Percentiles rank a stretch among this genome's conserved stretches.
Evolutionary conservation across 2,797 vertebrate genomes (phyloP).

Genomic region (Masticophis lateralis): DNA sequence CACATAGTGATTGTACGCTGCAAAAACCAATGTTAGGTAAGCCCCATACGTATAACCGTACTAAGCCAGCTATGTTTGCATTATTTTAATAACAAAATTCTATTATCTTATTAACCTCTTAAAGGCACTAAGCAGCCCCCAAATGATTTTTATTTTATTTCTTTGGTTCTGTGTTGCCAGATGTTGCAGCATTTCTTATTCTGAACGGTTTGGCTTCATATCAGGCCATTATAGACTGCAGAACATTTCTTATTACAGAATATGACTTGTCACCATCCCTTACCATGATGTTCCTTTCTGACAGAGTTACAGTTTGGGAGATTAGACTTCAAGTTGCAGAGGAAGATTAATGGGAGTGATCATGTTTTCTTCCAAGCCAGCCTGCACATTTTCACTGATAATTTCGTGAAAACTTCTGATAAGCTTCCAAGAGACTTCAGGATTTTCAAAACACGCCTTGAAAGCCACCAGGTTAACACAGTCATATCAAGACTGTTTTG

Average conservation of each 20-base stretch:
- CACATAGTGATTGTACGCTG: neutral
- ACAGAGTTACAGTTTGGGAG: neutral
- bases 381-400: neutral
- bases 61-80: neutral
- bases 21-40: neutral
- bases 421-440: neutral
- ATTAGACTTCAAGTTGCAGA: neutral
- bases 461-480: neutral
- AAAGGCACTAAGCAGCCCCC: neutral
- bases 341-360: neutral
- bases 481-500: neutral
- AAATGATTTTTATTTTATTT: neutral
- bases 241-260: neutral
- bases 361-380: neutral
- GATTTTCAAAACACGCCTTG: neutral
- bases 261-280: neutral
- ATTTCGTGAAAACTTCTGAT: neutral
- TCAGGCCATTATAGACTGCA: neutral
- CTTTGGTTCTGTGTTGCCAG: neutral
- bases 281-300: neutral
- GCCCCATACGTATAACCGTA: neutral
- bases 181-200: neutral
- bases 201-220: neutral
- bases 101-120: neutral
- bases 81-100: neutral